Conservation (phyloP, 2,113 vertebrate genomes). For the Sapayoa aenigma region DNA sequence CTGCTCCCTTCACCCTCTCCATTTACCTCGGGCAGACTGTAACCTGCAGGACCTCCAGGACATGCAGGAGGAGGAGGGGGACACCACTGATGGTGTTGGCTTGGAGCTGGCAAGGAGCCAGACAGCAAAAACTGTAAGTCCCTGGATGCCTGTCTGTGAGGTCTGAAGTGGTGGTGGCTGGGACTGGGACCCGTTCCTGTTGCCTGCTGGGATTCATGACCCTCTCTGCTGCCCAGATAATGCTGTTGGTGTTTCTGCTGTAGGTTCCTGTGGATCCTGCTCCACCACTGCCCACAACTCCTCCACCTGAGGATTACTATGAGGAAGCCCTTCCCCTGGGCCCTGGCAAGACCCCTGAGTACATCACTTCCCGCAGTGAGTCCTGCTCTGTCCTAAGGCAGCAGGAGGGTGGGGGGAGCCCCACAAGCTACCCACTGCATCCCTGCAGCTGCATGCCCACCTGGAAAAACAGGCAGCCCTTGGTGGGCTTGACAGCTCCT, state of each 20-base stretch:
- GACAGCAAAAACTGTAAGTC: slow-evolving; percentile 59
- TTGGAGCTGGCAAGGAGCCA: slow-evolving; percentile 54
- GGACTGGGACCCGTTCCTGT: background rate
- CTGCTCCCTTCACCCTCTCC: background rate
- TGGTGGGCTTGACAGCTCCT: accelerated
- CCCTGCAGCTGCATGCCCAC: background rate
- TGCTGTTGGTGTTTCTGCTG: background rate
- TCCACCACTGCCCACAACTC: slow-evolving; percentile 87
- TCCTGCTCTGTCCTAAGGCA: accelerated
- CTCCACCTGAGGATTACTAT: slow-evolving; percentile 95
- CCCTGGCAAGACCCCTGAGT: slow-evolving; percentile 87
- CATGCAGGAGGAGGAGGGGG: slow-evolving; percentile 85
- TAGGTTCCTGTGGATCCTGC: slow-evolving; percentile 83
- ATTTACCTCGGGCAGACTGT: slow-evolving; percentile 77
- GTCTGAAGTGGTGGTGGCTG: background rate
- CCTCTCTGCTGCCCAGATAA: background rate
- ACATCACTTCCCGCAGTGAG: slow-evolving; percentile 91
- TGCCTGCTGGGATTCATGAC: background rate
- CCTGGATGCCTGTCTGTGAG: accelerated
- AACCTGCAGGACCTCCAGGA: slow-evolving; percentile 87
- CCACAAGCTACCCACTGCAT: background rate
- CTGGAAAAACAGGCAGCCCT: background rate
- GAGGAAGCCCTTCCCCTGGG: slow-evolving; percentile 95
- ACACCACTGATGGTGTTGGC: slow-evolving; percentile 60
- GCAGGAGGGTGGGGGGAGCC: background rate